Conservation (phyloP, 2,113 vertebrate genomes). For the Apodemus sylvaticus region DNA sequence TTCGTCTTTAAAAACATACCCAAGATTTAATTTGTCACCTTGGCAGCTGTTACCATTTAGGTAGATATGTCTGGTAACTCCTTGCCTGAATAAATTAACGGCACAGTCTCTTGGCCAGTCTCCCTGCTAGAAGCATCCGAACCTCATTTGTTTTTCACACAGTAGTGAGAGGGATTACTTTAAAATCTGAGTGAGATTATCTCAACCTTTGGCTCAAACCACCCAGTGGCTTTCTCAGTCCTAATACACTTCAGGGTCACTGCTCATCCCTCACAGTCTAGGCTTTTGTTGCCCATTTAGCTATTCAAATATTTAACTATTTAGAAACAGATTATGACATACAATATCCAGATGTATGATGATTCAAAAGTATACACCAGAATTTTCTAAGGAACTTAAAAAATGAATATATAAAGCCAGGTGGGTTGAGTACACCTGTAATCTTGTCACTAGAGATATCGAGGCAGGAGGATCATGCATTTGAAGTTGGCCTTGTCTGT, state of each 20-base stretch:
- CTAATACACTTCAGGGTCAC: neutral
- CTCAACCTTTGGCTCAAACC: neutral
- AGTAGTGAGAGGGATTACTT: neutral
- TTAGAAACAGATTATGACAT: conserved; percentile 30
- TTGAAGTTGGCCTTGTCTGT: neutral
- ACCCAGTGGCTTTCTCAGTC: neutral
- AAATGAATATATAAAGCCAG: neutral
- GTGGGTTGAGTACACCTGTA: neutral
- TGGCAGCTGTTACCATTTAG: neutral
- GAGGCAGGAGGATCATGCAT: neutral
- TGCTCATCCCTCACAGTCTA: neutral
- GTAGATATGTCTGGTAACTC: neutral
- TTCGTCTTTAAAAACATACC: conserved; percentile 14
- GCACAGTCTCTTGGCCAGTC: neutral
- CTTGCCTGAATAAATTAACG: neutral
- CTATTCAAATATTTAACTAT: neutral
- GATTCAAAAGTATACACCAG: neutral
- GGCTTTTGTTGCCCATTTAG: conserved; percentile 7
- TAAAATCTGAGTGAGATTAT: conserved; percentile 40
- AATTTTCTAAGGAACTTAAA: conserved; percentile 24
- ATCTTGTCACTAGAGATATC: neutral
- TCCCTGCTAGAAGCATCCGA: neutral
- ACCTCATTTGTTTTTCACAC: neutral
- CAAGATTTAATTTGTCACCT: neutral
- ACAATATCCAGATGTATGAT: neutral